phyloP scores from a whole-genome alignment of 2,113 vertebrate species.

The Corydoras sp. region DNA sequence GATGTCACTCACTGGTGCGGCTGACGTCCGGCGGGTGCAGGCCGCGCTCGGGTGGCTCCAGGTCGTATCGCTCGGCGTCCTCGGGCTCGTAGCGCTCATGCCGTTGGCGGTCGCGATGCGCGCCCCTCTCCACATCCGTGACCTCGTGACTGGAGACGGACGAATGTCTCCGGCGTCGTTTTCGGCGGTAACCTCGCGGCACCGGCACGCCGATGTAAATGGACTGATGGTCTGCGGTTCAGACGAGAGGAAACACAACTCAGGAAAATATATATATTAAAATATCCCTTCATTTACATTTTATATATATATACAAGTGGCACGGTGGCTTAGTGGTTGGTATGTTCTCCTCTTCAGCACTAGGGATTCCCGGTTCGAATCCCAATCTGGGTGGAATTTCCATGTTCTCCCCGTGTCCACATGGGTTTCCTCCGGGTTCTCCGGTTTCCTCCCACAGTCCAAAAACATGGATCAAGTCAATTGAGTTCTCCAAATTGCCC shows the following conservation, averaged over 20 bases:
- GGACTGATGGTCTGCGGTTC: constrained; percentile 73
- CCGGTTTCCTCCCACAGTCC: no score
- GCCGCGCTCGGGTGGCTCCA: constrained; percentile 55
- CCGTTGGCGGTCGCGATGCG: constrained; percentile 55
- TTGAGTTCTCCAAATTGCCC: no score
- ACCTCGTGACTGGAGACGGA: constrained; percentile 63
- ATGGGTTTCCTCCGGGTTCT: no score
- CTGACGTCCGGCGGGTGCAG: constrained; percentile 63
- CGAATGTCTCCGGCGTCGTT: constrained; percentile 71
- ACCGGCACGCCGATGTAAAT: constrained; percentile 86
- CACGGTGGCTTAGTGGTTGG: no score
- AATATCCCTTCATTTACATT: no score
- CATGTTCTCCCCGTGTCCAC: no score
- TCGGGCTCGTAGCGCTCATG: constrained; percentile 58
- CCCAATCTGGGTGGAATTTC: no score
- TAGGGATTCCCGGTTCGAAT: no score
- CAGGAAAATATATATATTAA: no score
- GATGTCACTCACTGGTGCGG: constrained; percentile 75
- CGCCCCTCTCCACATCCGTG: constrained; percentile 52
- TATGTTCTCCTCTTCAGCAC: no score
- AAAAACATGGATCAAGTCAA: no score
- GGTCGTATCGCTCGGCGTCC: constrained; percentile 56
- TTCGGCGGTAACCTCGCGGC: constrained; percentile 74
- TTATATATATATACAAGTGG: no score
- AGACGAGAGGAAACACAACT: not conserved